Conservation (phyloP, 2,888 invertebrate species). For the Yponomeuta plumbellus region DNA sequence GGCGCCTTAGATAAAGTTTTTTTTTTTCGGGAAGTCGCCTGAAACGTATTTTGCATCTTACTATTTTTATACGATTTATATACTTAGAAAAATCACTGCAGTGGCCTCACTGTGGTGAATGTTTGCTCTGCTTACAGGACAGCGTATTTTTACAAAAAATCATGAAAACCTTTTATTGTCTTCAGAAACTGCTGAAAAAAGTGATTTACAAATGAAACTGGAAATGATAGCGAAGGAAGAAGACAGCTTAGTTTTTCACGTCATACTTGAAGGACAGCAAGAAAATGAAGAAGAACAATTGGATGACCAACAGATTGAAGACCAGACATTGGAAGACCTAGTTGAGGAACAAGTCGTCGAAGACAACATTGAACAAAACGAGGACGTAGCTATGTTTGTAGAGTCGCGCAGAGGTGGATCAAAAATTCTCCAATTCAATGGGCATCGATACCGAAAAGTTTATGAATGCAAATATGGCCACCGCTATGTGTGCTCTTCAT, state of each 20-base stretch:
- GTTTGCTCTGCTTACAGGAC: too few relatives aligned
- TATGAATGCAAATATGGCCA: constrained; percentile 44
- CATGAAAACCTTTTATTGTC: not conserved
- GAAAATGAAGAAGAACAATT: constrained; percentile 22
- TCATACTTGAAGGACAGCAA: constrained; percentile 14
- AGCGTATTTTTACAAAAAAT: not conserved
- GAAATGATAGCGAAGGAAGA: not conserved
- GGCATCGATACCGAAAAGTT: constrained; percentile 47
- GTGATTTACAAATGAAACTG: not conserved
- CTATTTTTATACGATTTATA: too few relatives aligned
- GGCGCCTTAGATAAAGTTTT: too few relatives aligned
- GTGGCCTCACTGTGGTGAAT: too few relatives aligned
- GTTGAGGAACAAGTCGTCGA: not conserved
- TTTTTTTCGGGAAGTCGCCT: too few relatives aligned
- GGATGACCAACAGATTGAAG: constrained; percentile 25
- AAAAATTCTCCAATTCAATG: constrained; percentile 47
- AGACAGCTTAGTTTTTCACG: constrained; percentile 8
- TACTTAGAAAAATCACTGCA: too few relatives aligned
- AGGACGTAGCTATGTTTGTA: constrained; percentile 39
- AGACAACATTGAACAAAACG: constrained; percentile 4
- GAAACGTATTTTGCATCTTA: too few relatives aligned
- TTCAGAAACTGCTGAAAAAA: not conserved
- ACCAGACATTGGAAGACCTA: constrained; percentile 9
- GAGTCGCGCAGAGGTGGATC: constrained; percentile 43
- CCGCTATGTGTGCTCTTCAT: constrained; percentile 47